phyloP scores from a whole-genome alignment of 92 coral and sea anemone species.

The Epizoanthus ramosus region DNA sequence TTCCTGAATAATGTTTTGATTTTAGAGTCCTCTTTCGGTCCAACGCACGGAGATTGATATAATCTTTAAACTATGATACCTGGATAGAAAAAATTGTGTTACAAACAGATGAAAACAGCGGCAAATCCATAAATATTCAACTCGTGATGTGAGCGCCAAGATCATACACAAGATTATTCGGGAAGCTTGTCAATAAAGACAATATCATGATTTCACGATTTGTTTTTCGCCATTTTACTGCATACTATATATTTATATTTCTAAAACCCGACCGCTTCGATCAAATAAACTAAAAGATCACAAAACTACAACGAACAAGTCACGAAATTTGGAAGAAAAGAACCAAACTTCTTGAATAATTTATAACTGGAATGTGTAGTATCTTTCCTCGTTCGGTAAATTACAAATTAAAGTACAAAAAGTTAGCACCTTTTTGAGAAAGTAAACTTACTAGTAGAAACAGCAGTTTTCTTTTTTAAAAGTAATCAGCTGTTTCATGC shows the following conservation, averaged over 20 bases:
- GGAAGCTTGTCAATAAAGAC: too few species aligned
- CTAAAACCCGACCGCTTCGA: not conserved
- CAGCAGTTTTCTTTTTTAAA: not conserved
- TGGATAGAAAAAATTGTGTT: not conserved
- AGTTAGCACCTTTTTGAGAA: too few species aligned
- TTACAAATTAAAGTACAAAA: not conserved
- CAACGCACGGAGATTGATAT: not conserved
- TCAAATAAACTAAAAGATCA: not conserved
- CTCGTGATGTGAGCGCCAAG: too few species aligned
- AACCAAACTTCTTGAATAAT: not conserved
- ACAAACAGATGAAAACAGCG: conserved; percentile 5
- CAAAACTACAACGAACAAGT: not conserved
- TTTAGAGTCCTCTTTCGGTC: not conserved
- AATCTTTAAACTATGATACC: not conserved
- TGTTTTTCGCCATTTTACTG: too few species aligned
- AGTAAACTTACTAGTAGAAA: not conserved
- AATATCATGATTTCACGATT: too few species aligned
- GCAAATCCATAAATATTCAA: not conserved
- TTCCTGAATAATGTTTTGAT: not conserved
- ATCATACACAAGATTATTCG: too few species aligned
- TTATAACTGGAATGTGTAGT: not conserved
- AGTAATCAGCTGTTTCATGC: conserved; percentile 22
- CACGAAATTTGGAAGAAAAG: not conserved
- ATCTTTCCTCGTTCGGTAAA: conserved; percentile 8
- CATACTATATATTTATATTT: too few species aligned